Evolutionary conservation across 2,888 invertebrate genomes (phyloP), one percentile per base, ranked within the genome.

Genomic region (Heliconius cydno): DNA sequence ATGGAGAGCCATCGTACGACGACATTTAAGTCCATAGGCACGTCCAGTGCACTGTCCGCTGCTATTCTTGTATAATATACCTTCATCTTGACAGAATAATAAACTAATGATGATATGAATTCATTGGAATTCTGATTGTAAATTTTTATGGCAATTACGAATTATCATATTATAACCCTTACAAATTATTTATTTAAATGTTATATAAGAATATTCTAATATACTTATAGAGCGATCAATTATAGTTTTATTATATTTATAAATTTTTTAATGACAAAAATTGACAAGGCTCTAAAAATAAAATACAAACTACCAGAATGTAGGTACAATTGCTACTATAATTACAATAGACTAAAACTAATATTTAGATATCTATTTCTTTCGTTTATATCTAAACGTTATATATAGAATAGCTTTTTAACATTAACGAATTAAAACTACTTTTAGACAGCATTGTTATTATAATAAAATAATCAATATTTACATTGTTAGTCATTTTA

Each of bases 391-490:
- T 34, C 0, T 22, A 57, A 34, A 10, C 67, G 38, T 22, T 34
- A 34, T 38, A n/a, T n/a, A 68, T 38, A 10, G 38, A 22, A 57
- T 22, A 57, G 57, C 22, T 22, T 9, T 22, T 22, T n/a, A 68
- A 68, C 22, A 10, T 22, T 22, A 57, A 57, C 57, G 7, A 0
- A 57, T 22, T 2, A 22, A 57, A 57, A 57, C 9, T 22, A 57
- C 57, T 57, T 57, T 38, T 57, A n/a, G 6, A 57, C 34, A 34
- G 7, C 52, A 22, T 57, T 22, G n/a, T 72, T 72, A n/a, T 34
- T 57, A 3, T 15, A 57, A 30, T n/a, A 57, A 30, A n/a, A 57
- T 72, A 57, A 72, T 72, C 22, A 72, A 72, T 72, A 57, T 72
- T 57, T 57, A n/a, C 34, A 30, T 57, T 12, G 34, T 72, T 57